Percentiles rank a stretch among this genome's conserved stretches.
Evolutionary conservation across 2,113 vertebrate species (phyloP).

Genomic region (Oreochromis niloticus): DNA sequence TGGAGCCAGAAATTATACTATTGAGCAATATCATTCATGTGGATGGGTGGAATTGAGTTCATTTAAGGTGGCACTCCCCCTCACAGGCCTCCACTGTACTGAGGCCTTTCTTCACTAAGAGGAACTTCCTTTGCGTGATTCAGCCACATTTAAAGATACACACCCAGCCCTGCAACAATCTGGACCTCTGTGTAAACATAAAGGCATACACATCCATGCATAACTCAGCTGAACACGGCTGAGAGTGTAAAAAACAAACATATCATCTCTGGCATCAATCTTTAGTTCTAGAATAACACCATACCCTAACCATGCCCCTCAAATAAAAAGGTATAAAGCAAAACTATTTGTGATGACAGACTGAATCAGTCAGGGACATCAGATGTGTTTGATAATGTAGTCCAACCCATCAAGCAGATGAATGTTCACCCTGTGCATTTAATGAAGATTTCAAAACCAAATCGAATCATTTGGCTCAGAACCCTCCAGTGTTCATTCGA

Average conservation of each 20-base stretch:
- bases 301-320: neutral
- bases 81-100: neutral
- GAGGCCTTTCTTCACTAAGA: neutral
- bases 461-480: neutral
- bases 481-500: neutral
- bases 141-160: neutral
- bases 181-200: neutral
- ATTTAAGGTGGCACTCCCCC: neutral
- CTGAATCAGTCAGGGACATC: neutral
- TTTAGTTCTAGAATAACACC: neutral
- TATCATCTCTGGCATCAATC: neutral
- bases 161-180: constrained; percentile 14
- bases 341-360: neutral
- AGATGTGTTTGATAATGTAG: neutral
- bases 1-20: neutral
- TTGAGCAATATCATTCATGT: neutral
- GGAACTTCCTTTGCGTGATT: neutral
- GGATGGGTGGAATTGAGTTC: neutral
- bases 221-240: neutral
- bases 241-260: neutral
- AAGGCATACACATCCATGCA: neutral
- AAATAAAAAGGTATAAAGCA: neutral
- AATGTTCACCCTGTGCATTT: neutral
- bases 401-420: neutral
- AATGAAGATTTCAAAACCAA: neutral